Conservation (phyloP, 2,113 vertebrate genomes). For the Baryphthengus martii region DNA sequence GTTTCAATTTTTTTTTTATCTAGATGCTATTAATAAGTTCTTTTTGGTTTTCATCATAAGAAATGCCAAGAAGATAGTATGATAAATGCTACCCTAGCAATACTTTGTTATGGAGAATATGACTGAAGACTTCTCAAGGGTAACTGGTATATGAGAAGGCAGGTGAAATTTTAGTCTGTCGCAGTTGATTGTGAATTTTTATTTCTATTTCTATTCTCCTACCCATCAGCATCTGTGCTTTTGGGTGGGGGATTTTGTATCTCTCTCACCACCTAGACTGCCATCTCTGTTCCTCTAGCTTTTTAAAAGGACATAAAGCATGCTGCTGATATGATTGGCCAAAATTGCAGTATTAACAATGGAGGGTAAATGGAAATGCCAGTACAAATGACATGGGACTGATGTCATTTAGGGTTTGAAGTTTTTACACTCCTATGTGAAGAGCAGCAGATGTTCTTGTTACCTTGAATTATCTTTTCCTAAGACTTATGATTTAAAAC, state of each 20-base stretch:
- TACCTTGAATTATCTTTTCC: slow-evolving; percentile 7
- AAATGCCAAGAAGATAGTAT: neutral
- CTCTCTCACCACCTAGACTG: neutral
- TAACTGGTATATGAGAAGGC: neutral
- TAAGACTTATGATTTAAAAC: neutral
- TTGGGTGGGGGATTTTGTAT: neutral
- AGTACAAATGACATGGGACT: neutral
- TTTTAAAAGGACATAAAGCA: neutral
- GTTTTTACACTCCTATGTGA: neutral
- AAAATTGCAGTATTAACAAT: neutral
- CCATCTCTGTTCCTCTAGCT: neutral
- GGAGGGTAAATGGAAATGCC: neutral
- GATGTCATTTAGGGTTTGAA: neutral
- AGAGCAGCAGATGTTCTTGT: neutral
- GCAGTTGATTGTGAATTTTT: neutral
- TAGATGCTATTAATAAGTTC: neutral
- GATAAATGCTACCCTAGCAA: neutral
- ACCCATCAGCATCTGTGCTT: neutral
- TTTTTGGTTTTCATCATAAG: neutral
- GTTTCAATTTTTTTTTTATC: neutral
- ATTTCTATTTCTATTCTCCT: neutral
- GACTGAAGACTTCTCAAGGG: neutral
- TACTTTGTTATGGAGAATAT: neutral
- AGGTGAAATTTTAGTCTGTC: neutral
- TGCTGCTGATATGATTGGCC: neutral